Base-by-base conservation (phyloP, 2,797 vertebrate genomes). In the Oryzias sinensis region DNA sequence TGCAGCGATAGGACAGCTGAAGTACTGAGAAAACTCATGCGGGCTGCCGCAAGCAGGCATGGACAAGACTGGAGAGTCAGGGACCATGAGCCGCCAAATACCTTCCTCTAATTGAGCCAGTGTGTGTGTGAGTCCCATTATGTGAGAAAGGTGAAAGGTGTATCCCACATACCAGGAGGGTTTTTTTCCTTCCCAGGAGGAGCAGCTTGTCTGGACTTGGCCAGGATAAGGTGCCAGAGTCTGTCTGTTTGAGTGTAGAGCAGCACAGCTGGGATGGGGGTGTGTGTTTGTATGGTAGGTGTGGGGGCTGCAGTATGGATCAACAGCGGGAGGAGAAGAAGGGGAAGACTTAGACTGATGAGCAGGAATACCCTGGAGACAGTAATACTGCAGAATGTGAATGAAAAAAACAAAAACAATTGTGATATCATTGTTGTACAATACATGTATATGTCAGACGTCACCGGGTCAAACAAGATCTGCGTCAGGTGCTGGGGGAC, bases 191-290 rank as follows among this genome's bases (percentile, higher is more conserved):
- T 22, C 17, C 18, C 51, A 49, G 80, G 69, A 82, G 85, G 84
- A 85, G 67, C 67, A 75, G 83, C 90, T 80, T 89, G 91, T 85
- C 88, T 84, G 85, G 88, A 88, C 89, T 83, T 86, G 90, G 85
- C 66, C 48, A 40, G 79, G 74, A 87, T 87, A 81, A 74, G 49
- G 45, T 78, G 81, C 83, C 74, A 81, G 64, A 69, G 69, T 84
- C 49, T 81, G 70, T 70, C 71, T 74, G 84, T 84, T 62, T 68
- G 33, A 70, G 48, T 45, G 20, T 48, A 70, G 65, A 62, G 45
- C 56, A 29, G 47, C 54, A 51, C 59, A 72, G 70, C 62, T 68
- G 67, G 54, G 62, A 46, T 25, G 41, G 52, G 64, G 53, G 33
- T 48, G 46, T 25, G 45, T 18, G 17, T 22, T 41, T 44, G 42